These are phyloP conservation scores for Ophion ellenae DNA, from an alignment of 2,888 invertebrate species.

Conservation along the genomic window DNA sequence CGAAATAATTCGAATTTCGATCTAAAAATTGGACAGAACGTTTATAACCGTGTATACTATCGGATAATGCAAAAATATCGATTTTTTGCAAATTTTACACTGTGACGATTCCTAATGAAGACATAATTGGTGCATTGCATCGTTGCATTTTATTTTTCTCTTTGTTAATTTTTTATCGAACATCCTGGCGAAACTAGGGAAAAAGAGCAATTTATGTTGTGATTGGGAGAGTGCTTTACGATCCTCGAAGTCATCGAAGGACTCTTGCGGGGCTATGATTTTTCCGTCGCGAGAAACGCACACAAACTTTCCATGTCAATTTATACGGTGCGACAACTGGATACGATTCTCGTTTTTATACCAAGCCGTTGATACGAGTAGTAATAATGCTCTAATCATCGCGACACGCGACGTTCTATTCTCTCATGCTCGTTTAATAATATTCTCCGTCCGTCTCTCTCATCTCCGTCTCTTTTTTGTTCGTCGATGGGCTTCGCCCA, in stretches of 20 bases:
- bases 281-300: no score
- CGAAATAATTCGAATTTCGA: no score
- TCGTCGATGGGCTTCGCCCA: conserved; percentile 65
- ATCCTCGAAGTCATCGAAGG: no score
- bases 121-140: neutral
- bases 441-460: neutral
- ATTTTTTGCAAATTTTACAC: no score
- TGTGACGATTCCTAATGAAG: neutral
- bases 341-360: neutral
- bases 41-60: no score
- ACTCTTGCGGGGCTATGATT: no score
- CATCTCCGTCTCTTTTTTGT: neutral
- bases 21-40: no score
- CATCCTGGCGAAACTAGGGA: neutral
- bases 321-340: neutral
- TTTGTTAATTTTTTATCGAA: neutral
- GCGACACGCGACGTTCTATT: neutral
- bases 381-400: neutral
- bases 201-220: neutral
- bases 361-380: neutral
- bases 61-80: no score
- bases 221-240: neutral
- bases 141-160: neutral
- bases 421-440: neutral
- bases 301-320: no score